A percentile compares a stretch with the other conserved stretches of the same genome.
These are phyloP conservation scores for Beroe ovata DNA, from an alignment of 37 sponge, comb jelly and placozoan genomes.

Conservation along the genomic window DNA sequence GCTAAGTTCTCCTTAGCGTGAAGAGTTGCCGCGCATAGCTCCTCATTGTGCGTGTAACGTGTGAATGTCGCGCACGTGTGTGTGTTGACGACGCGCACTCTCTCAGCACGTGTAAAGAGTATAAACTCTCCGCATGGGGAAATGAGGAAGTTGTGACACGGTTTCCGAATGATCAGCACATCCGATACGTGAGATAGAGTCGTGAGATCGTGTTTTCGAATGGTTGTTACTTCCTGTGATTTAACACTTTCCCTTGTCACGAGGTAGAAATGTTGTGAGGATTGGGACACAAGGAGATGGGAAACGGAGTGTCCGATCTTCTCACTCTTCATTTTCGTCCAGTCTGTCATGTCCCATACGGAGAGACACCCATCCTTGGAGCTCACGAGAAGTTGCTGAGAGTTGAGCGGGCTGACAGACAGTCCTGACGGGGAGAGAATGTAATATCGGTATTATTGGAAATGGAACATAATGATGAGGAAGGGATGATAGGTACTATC, in stretches of 20 bases:
- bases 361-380: not conserved
- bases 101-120: conserved; percentile 15
- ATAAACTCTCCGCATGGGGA: conserved; percentile 37
- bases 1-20: not conserved
- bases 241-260: not conserved
- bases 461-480: not conserved
- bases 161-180: conserved; percentile 8
- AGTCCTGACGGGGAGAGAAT: conserved; percentile 34
- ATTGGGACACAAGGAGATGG: not conserved
- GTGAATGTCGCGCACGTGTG: conserved; percentile 64
- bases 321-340: conserved; percentile 27
- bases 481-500: not conserved
- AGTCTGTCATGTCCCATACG: conserved; percentile 61
- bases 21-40: not conserved
- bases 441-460: too few relatives aligned
- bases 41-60: conserved; percentile 1
- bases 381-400: conserved; percentile 38
- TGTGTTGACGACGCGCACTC: conserved; percentile 65
- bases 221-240: not conserved
- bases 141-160: conserved; percentile 5
- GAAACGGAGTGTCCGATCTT: not conserved
- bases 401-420: conserved; percentile 21
- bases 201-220: not conserved
- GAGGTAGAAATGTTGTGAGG: not conserved
- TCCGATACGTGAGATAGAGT: not conserved